Evolutionary conservation across 2,888 invertebrate genomes (phyloP).

Genomic region (Linyphia triangularis): DNA sequence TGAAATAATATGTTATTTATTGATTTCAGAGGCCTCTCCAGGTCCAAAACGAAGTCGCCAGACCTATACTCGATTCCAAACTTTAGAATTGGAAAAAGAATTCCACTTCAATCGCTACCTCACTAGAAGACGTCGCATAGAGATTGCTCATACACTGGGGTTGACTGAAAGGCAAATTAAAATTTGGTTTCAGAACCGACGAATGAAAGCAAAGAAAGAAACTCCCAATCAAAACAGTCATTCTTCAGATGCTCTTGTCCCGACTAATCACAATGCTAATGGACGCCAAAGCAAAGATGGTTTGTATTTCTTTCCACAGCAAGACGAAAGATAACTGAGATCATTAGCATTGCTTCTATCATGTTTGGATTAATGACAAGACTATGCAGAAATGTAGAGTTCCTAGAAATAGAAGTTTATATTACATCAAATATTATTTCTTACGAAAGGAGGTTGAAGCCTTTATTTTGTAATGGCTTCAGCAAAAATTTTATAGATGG

Average conservation of each 20-base stretch:
- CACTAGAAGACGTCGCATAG: slow-evolving; percentile 56
- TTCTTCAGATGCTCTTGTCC: slow-evolving; percentile 40
- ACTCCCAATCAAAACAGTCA: slow-evolving; percentile 59
- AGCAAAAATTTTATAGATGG: too few species aligned
- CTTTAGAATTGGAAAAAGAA: slow-evolving; percentile 69
- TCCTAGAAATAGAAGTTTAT: too few species aligned
- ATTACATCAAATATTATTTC: too few species aligned
- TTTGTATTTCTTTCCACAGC: slow-evolving; percentile 24
- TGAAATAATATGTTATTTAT: not conserved
- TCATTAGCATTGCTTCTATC: too few species aligned
- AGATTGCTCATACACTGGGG: slow-evolving; percentile 58
- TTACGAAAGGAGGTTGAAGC: too few species aligned
- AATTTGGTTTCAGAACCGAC: slow-evolving; percentile 69
- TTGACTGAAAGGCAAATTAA: slow-evolving; percentile 70
- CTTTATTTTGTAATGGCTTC: too few species aligned
- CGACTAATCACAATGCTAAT: slow-evolving; percentile 35
- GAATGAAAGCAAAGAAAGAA: slow-evolving; percentile 71
- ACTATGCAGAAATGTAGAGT: too few species aligned
- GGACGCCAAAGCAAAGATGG: slow-evolving; percentile 48
- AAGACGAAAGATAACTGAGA: not conserved
- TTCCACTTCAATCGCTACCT: slow-evolving; percentile 67
- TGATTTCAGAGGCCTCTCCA: slow-evolving; percentile 24
- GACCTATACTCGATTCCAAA: slow-evolving; percentile 64
- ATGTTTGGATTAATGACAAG: too few species aligned
- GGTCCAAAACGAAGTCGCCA: slow-evolving; percentile 64